These are phyloP conservation scores for Trachelus troglodyta DNA, from an alignment of 2,888 invertebrate species.

Conservation along the genomic window DNA sequence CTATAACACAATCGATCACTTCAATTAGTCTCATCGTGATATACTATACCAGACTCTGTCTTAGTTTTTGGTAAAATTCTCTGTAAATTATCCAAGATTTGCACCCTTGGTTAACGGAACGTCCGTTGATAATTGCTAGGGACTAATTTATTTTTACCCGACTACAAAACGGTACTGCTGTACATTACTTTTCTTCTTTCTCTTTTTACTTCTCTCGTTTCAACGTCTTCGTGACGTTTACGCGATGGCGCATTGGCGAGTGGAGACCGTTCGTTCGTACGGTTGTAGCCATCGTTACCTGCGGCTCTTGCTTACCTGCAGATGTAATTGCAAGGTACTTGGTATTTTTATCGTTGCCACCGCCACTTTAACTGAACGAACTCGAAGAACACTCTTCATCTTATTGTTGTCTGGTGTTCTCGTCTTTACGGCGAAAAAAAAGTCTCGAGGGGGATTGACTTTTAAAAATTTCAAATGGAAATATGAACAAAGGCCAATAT, in stretches of 20 bases:
- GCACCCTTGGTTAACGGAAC: too few relatives aligned
- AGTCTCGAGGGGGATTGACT: conserved; percentile 21
- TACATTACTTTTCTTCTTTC: too few relatives aligned
- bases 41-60: too few relatives aligned
- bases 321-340: conserved; percentile 60
- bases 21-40: too few relatives aligned
- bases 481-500: conserved; percentile 52
- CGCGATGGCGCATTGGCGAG: neutral
- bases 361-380: conserved; percentile 52
- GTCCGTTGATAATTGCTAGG: too few relatives aligned
- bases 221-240: neutral
- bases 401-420: conserved; percentile 61
- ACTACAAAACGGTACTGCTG: too few relatives aligned
- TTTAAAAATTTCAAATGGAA: conserved; percentile 55
- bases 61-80: too few relatives aligned
- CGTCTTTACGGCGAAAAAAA: conserved; percentile 52
- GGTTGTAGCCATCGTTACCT: conserved; percentile 42
- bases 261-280: conserved; percentile 7
- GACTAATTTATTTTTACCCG: too few relatives aligned
- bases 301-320: conserved; percentile 43
- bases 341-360: conserved; percentile 57
- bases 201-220: too few relatives aligned
- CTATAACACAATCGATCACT: too few relatives aligned
- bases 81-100: too few relatives aligned
- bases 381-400: conserved; percentile 47